Evolutionary conservation across 2,113 vertebrate species (phyloP), one percentile per base, ranked within the genome.

Genomic region (Penelope pileata): DNA sequence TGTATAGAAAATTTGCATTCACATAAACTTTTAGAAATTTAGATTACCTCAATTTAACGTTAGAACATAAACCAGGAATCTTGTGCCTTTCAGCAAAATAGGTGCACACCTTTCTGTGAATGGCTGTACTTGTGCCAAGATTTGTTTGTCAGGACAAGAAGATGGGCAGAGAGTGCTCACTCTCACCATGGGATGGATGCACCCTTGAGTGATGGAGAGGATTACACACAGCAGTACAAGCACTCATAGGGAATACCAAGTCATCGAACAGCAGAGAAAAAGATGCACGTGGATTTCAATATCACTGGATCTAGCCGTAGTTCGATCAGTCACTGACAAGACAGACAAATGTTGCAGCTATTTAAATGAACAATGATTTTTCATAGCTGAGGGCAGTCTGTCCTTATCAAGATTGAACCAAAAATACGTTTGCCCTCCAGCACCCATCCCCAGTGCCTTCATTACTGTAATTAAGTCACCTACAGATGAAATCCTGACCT

Each of bases 401-500:
- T 81, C 86, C 64, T 88, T 68, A 88, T 27, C 64, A 68, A 30
- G 23, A 88, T 68, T 88, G 91, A 95, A 86, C 60, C 17, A 90
- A 86, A 95, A 94, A 82, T 72, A 86, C 10, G 72, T 93, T 83
- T 95, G 73, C 53, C 88, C 73, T 88, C 77, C 50, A 91, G 73
- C 43, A 53, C 16, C 83, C 34, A 86, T 16, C 27, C 22, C 18
- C 18, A 81, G 16, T 64, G 51, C 17, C n/a, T 2, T 2, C 22
- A 29, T 40, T 83, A 83, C 50, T 80, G 53, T 60, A 90, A 95
- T 86, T 90, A 82, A 91, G 11, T 63, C 29, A 77, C 73, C 30
- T 75, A 72, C 17, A 48, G 58, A 96, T 62, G 15, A 93, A 90
- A 84, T 58, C 11, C 56, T 75, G 80, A 66, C 69, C 56, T 72